phyloP scores from a whole-genome alignment of 2,113 vertebrate genomes.

The Muntiacus reevesi region DNA sequence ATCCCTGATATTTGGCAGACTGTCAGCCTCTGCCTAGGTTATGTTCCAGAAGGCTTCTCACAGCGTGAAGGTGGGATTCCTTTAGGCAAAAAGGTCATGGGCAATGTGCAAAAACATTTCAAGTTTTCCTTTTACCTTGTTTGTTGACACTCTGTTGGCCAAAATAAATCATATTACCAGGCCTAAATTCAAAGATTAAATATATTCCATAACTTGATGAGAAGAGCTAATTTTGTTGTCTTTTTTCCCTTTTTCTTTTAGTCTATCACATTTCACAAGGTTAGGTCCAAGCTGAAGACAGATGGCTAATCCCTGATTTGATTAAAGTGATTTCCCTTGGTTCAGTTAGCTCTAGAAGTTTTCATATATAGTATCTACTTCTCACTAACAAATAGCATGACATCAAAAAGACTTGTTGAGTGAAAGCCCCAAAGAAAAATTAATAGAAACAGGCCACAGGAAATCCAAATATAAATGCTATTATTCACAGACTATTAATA shows the following conservation, averaged over 20 bases:
- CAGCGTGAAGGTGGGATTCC: background rate
- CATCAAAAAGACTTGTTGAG: background rate
- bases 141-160: background rate
- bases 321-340: background rate
- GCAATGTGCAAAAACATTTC: too few relatives aligned
- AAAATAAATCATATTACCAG: background rate
- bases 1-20: too few relatives aligned
- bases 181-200: background rate
- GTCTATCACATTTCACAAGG: background rate
- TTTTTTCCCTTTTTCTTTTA: background rate
- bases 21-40: background rate
- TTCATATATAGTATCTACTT: background rate
- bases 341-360: background rate
- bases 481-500: background rate
- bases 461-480: background rate
- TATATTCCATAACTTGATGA: background rate
- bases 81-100: too few relatives aligned
- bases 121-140: background rate
- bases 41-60: background rate
- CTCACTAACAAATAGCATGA: background rate
- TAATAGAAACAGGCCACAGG: background rate
- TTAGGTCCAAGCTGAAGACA: background rate
- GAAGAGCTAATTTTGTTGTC: background rate
- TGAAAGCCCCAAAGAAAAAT: background rate
- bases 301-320: background rate